These are phyloP conservation scores for Hemibagrus wyckioides DNA, from an alignment of 2,113 vertebrate genomes.

Conservation along the genomic window DNA sequence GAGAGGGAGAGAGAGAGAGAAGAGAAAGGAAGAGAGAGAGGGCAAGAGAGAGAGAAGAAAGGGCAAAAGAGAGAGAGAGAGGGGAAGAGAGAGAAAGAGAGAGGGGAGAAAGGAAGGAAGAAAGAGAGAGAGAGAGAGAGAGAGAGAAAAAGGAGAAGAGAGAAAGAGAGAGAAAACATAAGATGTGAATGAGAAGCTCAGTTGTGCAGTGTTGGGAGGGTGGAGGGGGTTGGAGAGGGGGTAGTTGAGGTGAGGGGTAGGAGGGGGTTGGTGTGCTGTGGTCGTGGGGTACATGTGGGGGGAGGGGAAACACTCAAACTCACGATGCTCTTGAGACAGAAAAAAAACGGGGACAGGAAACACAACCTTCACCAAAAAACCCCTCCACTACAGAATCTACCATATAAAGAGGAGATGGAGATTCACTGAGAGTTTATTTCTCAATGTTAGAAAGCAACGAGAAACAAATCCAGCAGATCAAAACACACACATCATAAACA, in stretches of 20 bases:
- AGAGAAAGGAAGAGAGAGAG: too few species aligned
- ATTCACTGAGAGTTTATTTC: constrained; percentile 2
- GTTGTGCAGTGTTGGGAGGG: constrained; percentile 70
- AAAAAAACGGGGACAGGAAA: constrained; percentile 65
- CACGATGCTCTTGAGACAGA: constrained; percentile 69
- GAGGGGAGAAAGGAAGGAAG: too few species aligned
- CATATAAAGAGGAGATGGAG: too few species aligned
- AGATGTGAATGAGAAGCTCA: constrained; percentile 48
- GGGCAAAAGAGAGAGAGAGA: constrained; percentile 59
- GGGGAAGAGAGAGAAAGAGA: constrained; percentile 39
- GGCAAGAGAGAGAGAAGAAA: too few species aligned
- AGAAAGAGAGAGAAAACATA: background rate
- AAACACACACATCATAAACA: background rate
- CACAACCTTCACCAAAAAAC: background rate
- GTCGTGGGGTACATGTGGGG: constrained; percentile 55
- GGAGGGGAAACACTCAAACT: constrained; percentile 65
- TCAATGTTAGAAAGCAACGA: background rate
- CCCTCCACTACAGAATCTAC: too few species aligned
- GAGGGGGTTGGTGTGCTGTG: constrained; percentile 70
- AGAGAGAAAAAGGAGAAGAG: constrained; percentile 51
- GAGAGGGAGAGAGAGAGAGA: constrained; percentile 56
- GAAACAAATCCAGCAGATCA: background rate
- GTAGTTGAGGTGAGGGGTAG: too few species aligned
- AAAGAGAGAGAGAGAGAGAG: constrained; percentile 56
- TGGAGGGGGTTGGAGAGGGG: constrained; percentile 62